phyloP scores from a whole-genome alignment of 1,140 invertebrate genomes.

The Manduca sexta region DNA sequence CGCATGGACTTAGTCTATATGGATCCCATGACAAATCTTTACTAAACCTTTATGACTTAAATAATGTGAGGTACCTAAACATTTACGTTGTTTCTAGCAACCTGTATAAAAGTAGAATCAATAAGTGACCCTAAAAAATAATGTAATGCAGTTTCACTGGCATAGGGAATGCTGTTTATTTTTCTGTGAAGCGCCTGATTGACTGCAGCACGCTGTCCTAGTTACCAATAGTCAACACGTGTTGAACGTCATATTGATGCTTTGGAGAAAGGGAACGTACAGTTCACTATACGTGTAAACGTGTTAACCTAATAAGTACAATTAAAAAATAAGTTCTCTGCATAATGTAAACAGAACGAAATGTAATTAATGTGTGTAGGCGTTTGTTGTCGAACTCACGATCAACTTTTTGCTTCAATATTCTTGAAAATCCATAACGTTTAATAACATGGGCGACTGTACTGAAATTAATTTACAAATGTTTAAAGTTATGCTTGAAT shows the following conservation, averaged over 20 bases:
- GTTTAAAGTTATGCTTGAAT: too few relatives aligned
- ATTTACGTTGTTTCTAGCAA: background rate
- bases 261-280: constrained; percentile 4
- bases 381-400: too few relatives aligned
- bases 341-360: too few relatives aligned
- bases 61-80: constrained; percentile 1
- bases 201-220: constrained; percentile 44
- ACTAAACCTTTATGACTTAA: background rate
- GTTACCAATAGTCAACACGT: constrained; percentile 31
- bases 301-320: too few relatives aligned
- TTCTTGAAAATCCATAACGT: too few relatives aligned
- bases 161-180: constrained; percentile 27
- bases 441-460: too few relatives aligned
- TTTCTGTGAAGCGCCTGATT: constrained; percentile 43
- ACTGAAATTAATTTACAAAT: too few relatives aligned
- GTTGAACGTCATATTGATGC: constrained; percentile 21
- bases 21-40: constrained; percentile 11
- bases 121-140: background rate
- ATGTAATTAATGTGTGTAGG: too few relatives aligned
- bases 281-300: background rate
- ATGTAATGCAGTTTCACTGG: constrained; percentile 1
- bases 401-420: too few relatives aligned
- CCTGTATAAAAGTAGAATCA: background rate
- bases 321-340: too few relatives aligned
- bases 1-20: constrained; percentile 22